These are phyloP conservation scores for Chrosomus eos DNA, from an alignment of 2,797 vertebrate genomes.

Conservation along the genomic window DNA sequence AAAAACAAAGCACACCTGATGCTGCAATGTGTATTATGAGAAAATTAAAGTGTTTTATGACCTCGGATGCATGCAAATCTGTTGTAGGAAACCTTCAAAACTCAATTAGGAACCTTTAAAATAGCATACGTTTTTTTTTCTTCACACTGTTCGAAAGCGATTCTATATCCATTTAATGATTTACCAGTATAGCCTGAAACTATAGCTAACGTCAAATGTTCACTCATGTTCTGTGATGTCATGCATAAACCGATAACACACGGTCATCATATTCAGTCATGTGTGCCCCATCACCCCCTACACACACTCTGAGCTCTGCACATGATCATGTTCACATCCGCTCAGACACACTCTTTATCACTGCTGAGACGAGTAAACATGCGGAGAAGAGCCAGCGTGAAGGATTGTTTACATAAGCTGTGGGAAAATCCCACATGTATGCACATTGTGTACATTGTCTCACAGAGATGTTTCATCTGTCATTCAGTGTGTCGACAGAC, in stretches of 20 bases:
- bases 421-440: slow-evolving; percentile 37
- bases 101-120: not conserved
- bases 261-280: not conserved
- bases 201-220: not conserved
- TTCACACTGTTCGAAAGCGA: not conserved
- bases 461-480: slow-evolving; percentile 12
- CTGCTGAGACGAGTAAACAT: not conserved
- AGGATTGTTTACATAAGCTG: slow-evolving; percentile 30
- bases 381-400: not conserved
- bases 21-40: no score
- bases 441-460: slow-evolving; percentile 16
- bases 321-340: not conserved
- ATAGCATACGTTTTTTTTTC: not conserved
- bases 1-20: no score
- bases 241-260: not conserved
- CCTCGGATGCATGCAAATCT: no score
- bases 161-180: not conserved
- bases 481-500: not conserved
- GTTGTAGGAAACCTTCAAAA: not conserved
- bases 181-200: not conserved
- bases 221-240: not conserved
- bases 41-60: no score
- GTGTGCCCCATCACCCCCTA: not conserved
- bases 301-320: not conserved
- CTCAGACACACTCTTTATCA: slow-evolving; percentile 6